These are phyloP conservation scores for Drosophila mayri DNA, from an alignment of 1,140 invertebrate genomes.

Conservation along the genomic window DNA sequence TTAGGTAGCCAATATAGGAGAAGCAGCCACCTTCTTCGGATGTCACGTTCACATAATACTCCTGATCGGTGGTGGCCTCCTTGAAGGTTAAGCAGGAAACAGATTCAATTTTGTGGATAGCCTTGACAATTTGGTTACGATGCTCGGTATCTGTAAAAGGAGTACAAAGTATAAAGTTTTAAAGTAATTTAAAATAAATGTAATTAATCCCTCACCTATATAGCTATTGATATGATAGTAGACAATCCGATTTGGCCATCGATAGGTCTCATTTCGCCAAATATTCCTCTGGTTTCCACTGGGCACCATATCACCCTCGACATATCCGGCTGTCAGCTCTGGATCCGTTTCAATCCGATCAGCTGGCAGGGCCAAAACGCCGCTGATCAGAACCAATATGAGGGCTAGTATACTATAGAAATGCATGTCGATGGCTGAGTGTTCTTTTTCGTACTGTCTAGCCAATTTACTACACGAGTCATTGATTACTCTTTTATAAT, in stretches of 20 bases:
- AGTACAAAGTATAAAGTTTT: no score
- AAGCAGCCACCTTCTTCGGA: conserved; percentile 84
- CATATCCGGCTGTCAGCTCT: conserved; percentile 60
- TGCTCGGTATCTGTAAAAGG: conserved; percentile 60
- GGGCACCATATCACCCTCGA: conserved; percentile 72
- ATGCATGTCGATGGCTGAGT: not conserved
- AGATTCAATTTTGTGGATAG: conserved; percentile 44
- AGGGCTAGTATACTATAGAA: not conserved
- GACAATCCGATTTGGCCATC: conserved; percentile 88
- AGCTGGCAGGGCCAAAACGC: conserved; percentile 7
- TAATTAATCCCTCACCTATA: conserved; percentile 40
- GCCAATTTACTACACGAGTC: not conserved
- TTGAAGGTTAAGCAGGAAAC: conserved; percentile 63
- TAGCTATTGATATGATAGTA: conserved; percentile 86
- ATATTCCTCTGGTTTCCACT: conserved; percentile 85
- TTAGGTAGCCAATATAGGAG: conserved; percentile 86
- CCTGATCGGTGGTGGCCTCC: conserved; percentile 57
- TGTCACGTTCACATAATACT: conserved; percentile 67
- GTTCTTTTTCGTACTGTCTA: conserved; percentile 4
- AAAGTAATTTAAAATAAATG: not conserved
- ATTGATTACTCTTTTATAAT: not conserved
- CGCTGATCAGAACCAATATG: conserved; percentile 8
- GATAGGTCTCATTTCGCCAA: conserved; percentile 86
- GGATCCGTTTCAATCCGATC: conserved; percentile 51
- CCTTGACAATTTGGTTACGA: conserved; percentile 50